Conservation (phyloP, 1,140 invertebrate genomes). For the Rhagoletis pomonella region DNA sequence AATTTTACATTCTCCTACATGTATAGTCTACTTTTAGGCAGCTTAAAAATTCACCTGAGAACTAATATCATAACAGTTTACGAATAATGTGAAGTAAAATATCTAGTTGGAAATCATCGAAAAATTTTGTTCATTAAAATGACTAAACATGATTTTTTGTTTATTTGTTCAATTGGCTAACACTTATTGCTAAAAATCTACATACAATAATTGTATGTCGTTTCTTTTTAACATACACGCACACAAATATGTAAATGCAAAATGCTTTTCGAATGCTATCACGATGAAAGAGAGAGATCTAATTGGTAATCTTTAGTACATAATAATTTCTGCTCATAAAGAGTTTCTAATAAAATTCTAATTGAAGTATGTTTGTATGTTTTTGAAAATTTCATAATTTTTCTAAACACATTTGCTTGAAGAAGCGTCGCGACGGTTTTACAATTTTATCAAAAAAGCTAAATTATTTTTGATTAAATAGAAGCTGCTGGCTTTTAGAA, state of each 20-base stretch:
- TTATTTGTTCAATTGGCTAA: background rate
- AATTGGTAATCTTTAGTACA: background rate
- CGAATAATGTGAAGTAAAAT: background rate
- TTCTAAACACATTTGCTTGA: background rate
- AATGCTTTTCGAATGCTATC: slow-evolving; percentile 31
- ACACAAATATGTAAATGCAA: background rate
- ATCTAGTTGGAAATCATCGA: too few species aligned
- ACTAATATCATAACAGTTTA: slow-evolving; percentile 20
- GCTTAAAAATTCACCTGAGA: slow-evolving; percentile 38
- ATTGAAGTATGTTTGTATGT: background rate
- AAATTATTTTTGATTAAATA: background rate
- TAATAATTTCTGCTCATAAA: slow-evolving; percentile 1
- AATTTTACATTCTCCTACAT: background rate
- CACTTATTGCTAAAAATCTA: slow-evolving; percentile 23
- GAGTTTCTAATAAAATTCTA: background rate
- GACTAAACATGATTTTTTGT: background rate
- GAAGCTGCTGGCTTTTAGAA: background rate
- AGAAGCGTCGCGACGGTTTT: background rate
- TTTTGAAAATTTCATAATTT: slow-evolving; percentile 5
- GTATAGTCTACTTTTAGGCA: slow-evolving; percentile 33
- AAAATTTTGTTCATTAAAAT: background rate
- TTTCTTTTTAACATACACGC: slow-evolving; percentile 17
- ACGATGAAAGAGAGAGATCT: slow-evolving; percentile 38
- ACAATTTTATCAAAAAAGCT: slow-evolving; percentile 13
- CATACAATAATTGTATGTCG: background rate